These are phyloP conservation scores for Hirudinaria manillensis DNA, from an alignment of 2,888 invertebrate species.

Conservation along the genomic window DNA sequence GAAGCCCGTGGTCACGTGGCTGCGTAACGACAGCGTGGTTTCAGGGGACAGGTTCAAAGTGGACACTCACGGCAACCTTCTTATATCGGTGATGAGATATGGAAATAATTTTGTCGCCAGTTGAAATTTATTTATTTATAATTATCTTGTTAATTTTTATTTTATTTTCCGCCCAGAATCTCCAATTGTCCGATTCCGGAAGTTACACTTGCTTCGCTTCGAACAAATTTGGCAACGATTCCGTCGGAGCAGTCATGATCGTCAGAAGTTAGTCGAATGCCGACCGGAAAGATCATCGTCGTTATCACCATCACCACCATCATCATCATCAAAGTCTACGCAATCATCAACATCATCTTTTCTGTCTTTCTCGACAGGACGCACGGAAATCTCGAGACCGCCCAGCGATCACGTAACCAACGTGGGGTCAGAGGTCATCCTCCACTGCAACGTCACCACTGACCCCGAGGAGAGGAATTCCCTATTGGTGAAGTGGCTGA, in stretches of 20 bases:
- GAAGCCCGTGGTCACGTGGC: slow-evolving; percentile 86
- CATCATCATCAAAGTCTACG: slow-evolving; percentile 7
- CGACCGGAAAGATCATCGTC: neutral
- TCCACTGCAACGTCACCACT: slow-evolving; percentile 30
- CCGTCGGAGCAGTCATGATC: slow-evolving; percentile 70
- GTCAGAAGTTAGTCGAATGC: slow-evolving; percentile 66
- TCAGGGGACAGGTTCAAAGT: slow-evolving; percentile 24
- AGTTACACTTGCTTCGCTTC: slow-evolving; percentile 88
- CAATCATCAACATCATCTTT: slow-evolving; percentile 14
- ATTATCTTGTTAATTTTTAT: neutral
- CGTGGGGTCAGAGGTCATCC: slow-evolving; percentile 11
- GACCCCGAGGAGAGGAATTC: slow-evolving; percentile 22
- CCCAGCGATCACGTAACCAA: neutral
- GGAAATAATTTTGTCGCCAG: no score
- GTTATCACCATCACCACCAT: slow-evolving; percentile 4
- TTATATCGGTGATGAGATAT: slow-evolving; percentile 15
- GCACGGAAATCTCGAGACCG: slow-evolving; percentile 15
- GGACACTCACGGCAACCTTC: slow-evolving; percentile 28
- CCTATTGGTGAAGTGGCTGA: slow-evolving; percentile 53
- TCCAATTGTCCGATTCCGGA: slow-evolving; percentile 69
- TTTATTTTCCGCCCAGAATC: slow-evolving; percentile 5
- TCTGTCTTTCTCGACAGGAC: neutral
- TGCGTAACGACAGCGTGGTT: slow-evolving; percentile 47
- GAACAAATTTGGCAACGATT: slow-evolving; percentile 82
- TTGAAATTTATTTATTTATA: no score